Evolutionary conservation across 2,888 invertebrate species (phyloP), one percentile per base, ranked within the genome.

Genomic region (Pyrrhia umbra): DNA sequence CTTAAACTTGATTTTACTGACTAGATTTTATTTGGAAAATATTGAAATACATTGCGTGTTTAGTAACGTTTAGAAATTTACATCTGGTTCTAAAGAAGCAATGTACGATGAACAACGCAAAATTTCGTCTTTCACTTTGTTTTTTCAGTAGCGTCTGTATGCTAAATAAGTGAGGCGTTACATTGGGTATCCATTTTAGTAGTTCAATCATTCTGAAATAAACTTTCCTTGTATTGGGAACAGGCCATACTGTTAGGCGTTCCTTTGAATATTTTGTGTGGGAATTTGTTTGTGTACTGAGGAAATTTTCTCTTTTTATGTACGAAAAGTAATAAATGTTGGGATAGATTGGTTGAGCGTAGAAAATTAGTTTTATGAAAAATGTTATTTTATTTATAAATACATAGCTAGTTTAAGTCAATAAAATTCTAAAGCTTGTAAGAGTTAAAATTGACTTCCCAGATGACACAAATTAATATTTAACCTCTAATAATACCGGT

Each of bases 121-220:
- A 40, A 46, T 20, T n/a, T 27, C 21, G 21, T 13, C n/a, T 16
- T 8, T n/a, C n/a, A 34, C 23, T 34, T 34, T 18, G 25, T 59
- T 47, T 69, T 54, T 16, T 16, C 40, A 40, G 70, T 70, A 62
- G 4, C 30, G 49, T 37, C 39, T 54, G 23, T 50, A 75, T 75
- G 76, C 76, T 69, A 70, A 75, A 68, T 68, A 68, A 68, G 63
- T 75, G 70, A 69, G 52, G 76, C 69, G 76, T 69, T 70, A 75
- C 61, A 69, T 69, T 56, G 56, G 59, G 56, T 54, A 58, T 75
- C 75, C 61, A 75, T 68, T 68, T 68, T 69, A 68, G 46, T 75
- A 68, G 68, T 75, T 75, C 75, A 75, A 68, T 68, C 75, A 75
- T 43, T 60, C 50, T 21, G 70, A 69, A 68, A 75, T 68, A 68